Evolutionary conservation across 2,797 vertebrate species (phyloP), one percentile per base, ranked within the genome.

Genomic region (Acomys russatus): DNA sequence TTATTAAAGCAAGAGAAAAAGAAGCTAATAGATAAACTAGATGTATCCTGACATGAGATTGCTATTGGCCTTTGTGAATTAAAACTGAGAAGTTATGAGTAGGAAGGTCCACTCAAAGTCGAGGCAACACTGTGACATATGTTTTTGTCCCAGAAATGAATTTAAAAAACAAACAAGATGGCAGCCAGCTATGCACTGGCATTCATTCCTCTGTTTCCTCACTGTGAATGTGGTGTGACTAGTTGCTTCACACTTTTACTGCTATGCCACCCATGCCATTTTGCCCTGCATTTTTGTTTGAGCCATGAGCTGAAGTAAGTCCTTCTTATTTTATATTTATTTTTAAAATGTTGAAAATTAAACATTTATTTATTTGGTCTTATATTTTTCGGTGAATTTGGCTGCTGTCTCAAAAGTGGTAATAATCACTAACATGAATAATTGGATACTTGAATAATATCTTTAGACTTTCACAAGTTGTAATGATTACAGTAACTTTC

Each of bases 381-480:
- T 38, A 92, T 94, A 20, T 28, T 79, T 51, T 92, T 30, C 5
- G 28, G 2, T 80, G 15, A 70, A 76, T 61, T 90, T 84, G 1
- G 76, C 92, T 97, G 74, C 33, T 38, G 12, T 92, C 63, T 88
- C 56, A 70, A 51, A 9, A 61, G 22, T 68, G 61, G 85, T 18
- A 70, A 73, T 78, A 89, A 56, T 86, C 28, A 91, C 71, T 68
- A 82, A 49, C 5, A 56, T 59, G 35, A 87, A 25, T 10, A 23
- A 94, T 94, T 79, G 90, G 0, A 4, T 84, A 20, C 28, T 11
- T 86, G 92, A 0, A 28, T 91, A 92, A 73, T 77, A 51, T 77
- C 63, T 28, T 88, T 28, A 66, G 76, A 94, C 76, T 15, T 0
- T 63, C 12, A 25, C 79, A 51, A 88, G 0, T 35, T 88, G 77